Base-by-base conservation (phyloP, 2,888 invertebrate species). In the Harmothoe impar region DNA sequence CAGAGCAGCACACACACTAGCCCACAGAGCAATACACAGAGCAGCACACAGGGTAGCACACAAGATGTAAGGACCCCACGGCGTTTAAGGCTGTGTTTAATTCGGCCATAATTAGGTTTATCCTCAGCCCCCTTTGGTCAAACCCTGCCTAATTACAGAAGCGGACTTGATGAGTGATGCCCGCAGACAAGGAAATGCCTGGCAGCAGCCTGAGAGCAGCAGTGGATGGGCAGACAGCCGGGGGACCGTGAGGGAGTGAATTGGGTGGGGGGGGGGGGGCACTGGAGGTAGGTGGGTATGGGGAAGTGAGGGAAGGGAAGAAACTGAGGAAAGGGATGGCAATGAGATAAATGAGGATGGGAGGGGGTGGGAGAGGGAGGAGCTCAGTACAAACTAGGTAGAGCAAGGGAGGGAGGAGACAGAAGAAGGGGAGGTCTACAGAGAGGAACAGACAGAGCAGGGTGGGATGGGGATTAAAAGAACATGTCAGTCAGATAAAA, bases 31-130 rank as follows among this genome's bases (percentile, higher is more conserved):
- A 43, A 10, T 10, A 43, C 43, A 43, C 43, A 43, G 3, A 43
- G 10, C 10, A 43, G 5, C 43, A 43, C 43, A 43, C 43, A 43
- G 10, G 10, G 43, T 10, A 43, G 43, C 43, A 62, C 62, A 20
- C 62, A 3, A 20, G 62, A 62, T 12, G 62, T 62, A 62, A 62
- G 20, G n/a, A 62, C 1, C 23, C 62, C 62, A 62, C 62, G 5
- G 10, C 43, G 20, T n/a, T 62, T 62, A n/a, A n/a, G 62, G 62
- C 62, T 62, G n/a, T n/a, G 62, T 62, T 62, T 62, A 62, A n/a
- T 62, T 62, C 62, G 3, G 20, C 25, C 29, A 23, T 72, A 72
- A 72, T 72, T 72, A 72, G 72, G 72, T 72, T 25, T 72, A 72
- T 72, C 62, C 15, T 62, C 25, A 72, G 72, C 15, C 25, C 29